A percentile compares a stretch with the other conserved stretches of the same genome.
Conservation (phyloP, 92 coral and sea anemone species). For the Plumapathes pennacea region DNA sequence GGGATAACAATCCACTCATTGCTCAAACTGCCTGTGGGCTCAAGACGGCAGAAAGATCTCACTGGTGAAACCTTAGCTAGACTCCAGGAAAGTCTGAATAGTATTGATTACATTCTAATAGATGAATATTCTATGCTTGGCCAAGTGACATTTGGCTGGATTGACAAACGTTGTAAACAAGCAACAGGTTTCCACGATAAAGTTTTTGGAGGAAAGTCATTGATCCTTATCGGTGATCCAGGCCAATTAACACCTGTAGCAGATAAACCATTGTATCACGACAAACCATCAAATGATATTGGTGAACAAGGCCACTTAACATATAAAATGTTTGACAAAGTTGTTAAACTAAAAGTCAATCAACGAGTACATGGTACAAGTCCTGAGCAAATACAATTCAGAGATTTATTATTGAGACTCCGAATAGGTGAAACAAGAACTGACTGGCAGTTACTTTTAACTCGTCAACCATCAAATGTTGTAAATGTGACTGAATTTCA, state of each 20-base stretch:
- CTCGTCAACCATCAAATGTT: slow-evolving; percentile 53
- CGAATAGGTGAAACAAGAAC: slow-evolving; percentile 41
- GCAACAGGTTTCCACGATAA: slow-evolving; percentile 48
- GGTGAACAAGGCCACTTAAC: slow-evolving; percentile 61
- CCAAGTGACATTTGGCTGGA: slow-evolving; percentile 46
- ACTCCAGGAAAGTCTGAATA: slow-evolving; percentile 36
- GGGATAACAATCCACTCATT: slow-evolving; percentile 47
- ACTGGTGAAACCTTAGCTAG: slow-evolving; percentile 29
- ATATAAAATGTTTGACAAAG: slow-evolving; percentile 52
- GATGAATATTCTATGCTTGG: slow-evolving; percentile 62
- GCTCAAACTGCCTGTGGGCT: slow-evolving; percentile 36
- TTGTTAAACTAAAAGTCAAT: slow-evolving; percentile 29
- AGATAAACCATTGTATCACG: slow-evolving; percentile 54
- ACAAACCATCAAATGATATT: slow-evolving; percentile 45
- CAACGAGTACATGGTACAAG: slow-evolving; percentile 37
- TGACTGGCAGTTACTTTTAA: slow-evolving; percentile 44
- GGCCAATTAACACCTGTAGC: slow-evolving; percentile 60
- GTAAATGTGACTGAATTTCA: slow-evolving; percentile 11
- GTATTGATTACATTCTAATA: slow-evolving; percentile 41
- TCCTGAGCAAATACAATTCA: slow-evolving; percentile 27
- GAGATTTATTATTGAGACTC: slow-evolving; percentile 38
- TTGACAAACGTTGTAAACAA: slow-evolving; percentile 31
- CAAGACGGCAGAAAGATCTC: slow-evolving; percentile 36
- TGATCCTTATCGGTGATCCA: slow-evolving; percentile 46
- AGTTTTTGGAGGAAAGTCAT: slow-evolving; percentile 34